Base-by-base conservation (phyloP, 2,797 vertebrate genomes). In the Spinus pinus region DNA sequence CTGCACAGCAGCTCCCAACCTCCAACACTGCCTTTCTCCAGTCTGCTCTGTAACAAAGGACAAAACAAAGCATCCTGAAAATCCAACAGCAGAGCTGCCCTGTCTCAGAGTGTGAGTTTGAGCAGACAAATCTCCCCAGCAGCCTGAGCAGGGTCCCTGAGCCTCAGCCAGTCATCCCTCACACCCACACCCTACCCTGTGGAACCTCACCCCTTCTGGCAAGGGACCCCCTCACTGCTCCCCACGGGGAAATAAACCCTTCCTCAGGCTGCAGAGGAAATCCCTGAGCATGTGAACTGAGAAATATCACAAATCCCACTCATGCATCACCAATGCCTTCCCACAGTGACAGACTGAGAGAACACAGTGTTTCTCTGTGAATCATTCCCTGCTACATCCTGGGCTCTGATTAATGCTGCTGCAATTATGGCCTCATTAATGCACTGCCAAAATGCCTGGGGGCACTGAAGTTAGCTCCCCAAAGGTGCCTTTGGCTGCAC, bases 281-380 rank as follows among this genome's bases (percentile, higher is more conserved):
- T 91, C 92, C 94, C 88, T 83, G 54, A 62, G 80, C 64, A 64
- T 41, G 41, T 54, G 81, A 71, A 64, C n/a, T 62, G 57, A 60
- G 80, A 86, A 95, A 77, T 31, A 81, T 61, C 81, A 70, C 61
- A 85, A 47, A 78, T 82, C 79, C 80, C 84, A 90, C 92, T 93
- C 82, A 39, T n/a, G 69, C 67, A 53, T 80, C 60, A n/a, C 78
- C 85, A 75, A 33, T 69, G 64, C 80, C 79, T 87, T 70, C 81
- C 82, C 71, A 58, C 80, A 90, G 89, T 33, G 77, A 75, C 79
- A 89, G 94, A 86, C 88, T 31, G 54, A 92, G 46, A 70, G 84
- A 93, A 91, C 67, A 88, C 39, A 39, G 62, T 28, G 47, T 90
- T 89, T 81, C 61, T 89, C 61, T 89, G 41, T 96, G 93, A 96